Conservation (phyloP, 64 coral and sea anemone species). For the Porites australiensis region DNA sequence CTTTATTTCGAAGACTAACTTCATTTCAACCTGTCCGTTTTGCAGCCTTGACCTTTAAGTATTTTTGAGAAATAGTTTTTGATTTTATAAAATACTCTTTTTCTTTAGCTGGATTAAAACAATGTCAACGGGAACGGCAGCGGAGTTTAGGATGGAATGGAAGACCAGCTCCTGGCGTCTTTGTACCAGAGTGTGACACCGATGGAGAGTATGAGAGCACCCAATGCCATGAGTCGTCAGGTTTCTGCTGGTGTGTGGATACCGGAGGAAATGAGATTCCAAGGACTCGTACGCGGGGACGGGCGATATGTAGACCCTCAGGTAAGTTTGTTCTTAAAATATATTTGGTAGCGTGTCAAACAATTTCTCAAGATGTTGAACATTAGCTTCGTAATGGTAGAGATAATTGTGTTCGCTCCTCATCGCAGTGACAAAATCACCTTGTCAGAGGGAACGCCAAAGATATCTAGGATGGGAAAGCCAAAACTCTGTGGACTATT, state of each 20-base stretch:
- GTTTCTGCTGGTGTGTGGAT: constrained; percentile 91
- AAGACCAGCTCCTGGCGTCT: constrained; percentile 40
- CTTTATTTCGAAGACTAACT: too few species aligned
- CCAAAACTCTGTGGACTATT: not conserved
- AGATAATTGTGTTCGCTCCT: not conserved
- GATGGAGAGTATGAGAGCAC: constrained; percentile 66
- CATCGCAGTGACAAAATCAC: constrained; percentile 17
- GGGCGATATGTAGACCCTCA: constrained; percentile 67
- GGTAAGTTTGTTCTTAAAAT: constrained; percentile 13
- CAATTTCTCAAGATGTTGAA: too few species aligned
- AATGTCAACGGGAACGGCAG: constrained; percentile 61
- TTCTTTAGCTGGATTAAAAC: constrained; percentile 47
- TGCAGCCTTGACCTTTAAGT: too few species aligned
- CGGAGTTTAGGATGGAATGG: constrained; percentile 46
- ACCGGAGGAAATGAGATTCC: constrained; percentile 73
- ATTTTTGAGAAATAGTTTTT: too few species aligned
- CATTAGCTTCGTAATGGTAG: too few species aligned
- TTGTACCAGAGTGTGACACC: constrained; percentile 79
- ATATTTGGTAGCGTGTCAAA: too few species aligned
- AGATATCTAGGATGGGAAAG: constrained; percentile 53
- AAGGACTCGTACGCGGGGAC: constrained; percentile 61
- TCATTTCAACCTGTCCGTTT: too few species aligned
- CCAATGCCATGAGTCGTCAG: constrained; percentile 61
- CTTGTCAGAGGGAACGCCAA: constrained; percentile 61
- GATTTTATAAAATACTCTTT: not conserved